A percentile compares a stretch with the other conserved stretches of the same genome.
Conservation (phyloP, 2,888 invertebrate genomes). For the Diachrysia chrysitis region DNA sequence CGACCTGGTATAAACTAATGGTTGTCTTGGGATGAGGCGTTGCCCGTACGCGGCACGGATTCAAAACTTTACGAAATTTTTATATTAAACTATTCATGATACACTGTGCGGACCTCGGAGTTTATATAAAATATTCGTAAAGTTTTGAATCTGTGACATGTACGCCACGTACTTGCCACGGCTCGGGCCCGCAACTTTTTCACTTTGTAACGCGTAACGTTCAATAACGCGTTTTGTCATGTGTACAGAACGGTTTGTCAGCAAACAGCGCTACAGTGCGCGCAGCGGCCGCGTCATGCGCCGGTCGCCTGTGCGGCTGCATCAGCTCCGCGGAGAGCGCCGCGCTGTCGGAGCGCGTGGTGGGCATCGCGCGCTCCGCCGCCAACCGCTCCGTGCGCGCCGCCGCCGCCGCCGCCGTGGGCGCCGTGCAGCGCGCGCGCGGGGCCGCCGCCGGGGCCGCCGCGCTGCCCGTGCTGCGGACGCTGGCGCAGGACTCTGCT, state of each 20-base stretch:
- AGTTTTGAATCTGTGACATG: too few species aligned
- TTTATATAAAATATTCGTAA: too few species aligned
- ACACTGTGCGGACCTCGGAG: too few species aligned
- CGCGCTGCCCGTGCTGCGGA: conserved; percentile 97
- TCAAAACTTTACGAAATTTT: too few species aligned
- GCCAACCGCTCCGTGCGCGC: conserved; percentile 70
- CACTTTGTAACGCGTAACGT: too few species aligned
- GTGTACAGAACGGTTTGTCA: conserved; percentile 91
- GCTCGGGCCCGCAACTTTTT: too few species aligned
- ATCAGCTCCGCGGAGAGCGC: conserved; percentile 77
- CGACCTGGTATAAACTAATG: too few species aligned
- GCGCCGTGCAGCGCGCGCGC: conserved; percentile 98
- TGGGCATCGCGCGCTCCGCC: conserved; percentile 73
- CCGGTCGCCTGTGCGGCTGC: conserved; percentile 93
- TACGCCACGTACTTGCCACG: too few species aligned
- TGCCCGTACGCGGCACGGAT: too few species aligned
- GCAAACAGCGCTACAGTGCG: conserved; percentile 94
- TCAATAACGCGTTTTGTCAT: neutral
- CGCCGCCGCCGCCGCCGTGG: conserved; percentile 93
- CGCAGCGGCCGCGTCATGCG: conserved; percentile 98
- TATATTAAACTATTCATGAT: too few species aligned
- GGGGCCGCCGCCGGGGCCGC: conserved; percentile 99
- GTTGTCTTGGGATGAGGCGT: too few species aligned
- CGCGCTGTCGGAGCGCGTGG: conserved; percentile 77
- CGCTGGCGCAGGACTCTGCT: conserved; percentile 97